Evolutionary conservation across 2,888 invertebrate species (phyloP).

Genomic region (Globia sparganii): DNA sequence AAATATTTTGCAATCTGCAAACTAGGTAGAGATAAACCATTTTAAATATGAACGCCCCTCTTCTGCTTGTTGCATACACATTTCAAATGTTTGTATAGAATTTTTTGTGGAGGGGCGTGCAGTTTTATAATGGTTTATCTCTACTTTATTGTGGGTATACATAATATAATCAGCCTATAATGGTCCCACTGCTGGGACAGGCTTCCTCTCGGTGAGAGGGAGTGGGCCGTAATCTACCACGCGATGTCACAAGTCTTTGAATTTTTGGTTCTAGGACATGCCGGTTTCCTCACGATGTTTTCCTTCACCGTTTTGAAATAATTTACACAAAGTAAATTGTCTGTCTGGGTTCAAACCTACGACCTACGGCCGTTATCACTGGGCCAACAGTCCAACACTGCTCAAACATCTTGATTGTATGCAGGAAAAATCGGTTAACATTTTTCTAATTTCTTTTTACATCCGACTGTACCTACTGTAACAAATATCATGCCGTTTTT

Average conservation of each 20-base stretch:
- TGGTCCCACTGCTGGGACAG: neutral
- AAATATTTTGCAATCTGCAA: neutral
- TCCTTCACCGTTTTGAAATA: neutral
- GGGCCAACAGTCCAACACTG: neutral
- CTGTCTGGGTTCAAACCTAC: neutral
- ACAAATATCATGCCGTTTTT: conserved; percentile 54
- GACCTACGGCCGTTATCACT: neutral
- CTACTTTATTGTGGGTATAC: neutral
- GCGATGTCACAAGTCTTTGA: neutral
- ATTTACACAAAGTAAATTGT: neutral
- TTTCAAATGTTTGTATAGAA: no score
- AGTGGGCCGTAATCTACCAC: neutral
- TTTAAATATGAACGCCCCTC: no score
- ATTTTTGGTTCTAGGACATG: neutral
- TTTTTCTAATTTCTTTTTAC: conserved; percentile 9
- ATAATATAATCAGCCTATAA: neutral
- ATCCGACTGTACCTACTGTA: conserved; percentile 18
- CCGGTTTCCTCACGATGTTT: neutral
- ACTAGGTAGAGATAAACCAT: no score
- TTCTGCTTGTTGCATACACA: no score
- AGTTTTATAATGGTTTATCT: no score
- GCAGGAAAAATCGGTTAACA: neutral
- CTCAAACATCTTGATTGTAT: neutral
- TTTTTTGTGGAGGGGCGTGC: no score
- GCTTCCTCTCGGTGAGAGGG: neutral